Evolutionary conservation across 1,140 invertebrate species (phyloP), one percentile per base, ranked within the genome.

Genomic region (Pseudoatta argentina): DNA sequence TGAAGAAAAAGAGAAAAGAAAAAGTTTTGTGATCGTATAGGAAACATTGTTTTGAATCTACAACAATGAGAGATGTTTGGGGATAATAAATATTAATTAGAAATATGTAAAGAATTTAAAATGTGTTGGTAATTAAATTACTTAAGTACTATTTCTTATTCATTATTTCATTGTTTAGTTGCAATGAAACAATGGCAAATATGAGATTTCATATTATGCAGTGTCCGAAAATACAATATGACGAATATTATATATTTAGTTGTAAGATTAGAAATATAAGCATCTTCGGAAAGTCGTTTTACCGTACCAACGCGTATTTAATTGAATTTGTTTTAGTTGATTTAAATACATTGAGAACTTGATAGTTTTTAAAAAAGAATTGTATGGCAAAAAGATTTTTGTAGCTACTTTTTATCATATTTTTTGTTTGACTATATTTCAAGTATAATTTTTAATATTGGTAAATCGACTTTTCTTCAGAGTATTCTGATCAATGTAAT

Each of bases 381-480:
- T 61, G 7, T 16, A n/a, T 18, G 3, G 8, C 1, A 83, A 66
- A 55, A n/a, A 3, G 7, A 64, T 34, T 77, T 21, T 63, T 27
- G 66, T n/a, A 48, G 0, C 12, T 76, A 18, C 1, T 73, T 27
- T 51, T 63, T 34, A 51, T 75, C 16, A 39, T 24, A n/a, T 76
- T 64, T 8, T 64, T 85, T 44, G 2, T 44, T 44, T 10, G 1
- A 21, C 7, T 85, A 12, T n/a, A 3, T 55, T 63, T 55, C 10
- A 81, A 21, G 8, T 69, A 44, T 44, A 39, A n/a, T 71, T 55
- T 55, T 48, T 69, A 53, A 55, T 24, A 44, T 59, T 12, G 53
- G 79, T 82, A 73, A 82, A 73, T 59, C 67, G 79, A 61, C 79
- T 82, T 82, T 2, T 61, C 5, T 30, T 61, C 6, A 39, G 2